Conservation (phyloP, 2,797 vertebrate species). For the Sparus aurata region DNA sequence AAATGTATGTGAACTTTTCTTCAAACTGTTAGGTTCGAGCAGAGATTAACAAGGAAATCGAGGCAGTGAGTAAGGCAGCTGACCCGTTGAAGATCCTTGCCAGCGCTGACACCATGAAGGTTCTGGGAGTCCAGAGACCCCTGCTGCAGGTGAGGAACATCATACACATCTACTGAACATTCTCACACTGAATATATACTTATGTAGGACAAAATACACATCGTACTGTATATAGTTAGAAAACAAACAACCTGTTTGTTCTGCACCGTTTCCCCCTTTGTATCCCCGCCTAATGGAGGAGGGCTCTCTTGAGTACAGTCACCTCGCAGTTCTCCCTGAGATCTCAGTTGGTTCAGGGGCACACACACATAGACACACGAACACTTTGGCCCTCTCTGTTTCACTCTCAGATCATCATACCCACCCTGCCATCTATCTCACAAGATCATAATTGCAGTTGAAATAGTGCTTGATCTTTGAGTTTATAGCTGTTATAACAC, state of each 20-base stretch:
- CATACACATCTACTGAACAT: not conserved
- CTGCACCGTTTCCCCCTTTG: conserved; percentile 34
- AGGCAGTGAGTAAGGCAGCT: conserved; percentile 92
- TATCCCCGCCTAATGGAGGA: conserved; percentile 32
- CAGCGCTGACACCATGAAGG: conserved; percentile 96
- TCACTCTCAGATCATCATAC: conserved; percentile 49
- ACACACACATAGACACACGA: not conserved
- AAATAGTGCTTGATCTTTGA: conserved; percentile 66
- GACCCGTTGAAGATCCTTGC: conserved; percentile 96
- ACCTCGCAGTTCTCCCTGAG: conserved; percentile 40
- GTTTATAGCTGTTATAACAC: conserved; percentile 52
- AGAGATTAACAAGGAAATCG: conserved; percentile 98
- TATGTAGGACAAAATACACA: not conserved
- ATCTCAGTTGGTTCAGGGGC: conserved; percentile 40
- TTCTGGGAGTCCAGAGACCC: conserved; percentile 94
- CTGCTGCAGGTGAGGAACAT: conserved; percentile 91
- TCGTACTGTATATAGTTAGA: not conserved
- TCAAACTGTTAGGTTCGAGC: conserved; percentile 85
- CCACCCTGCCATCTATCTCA: conserved; percentile 58
- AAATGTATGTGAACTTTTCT: conserved; percentile 7
- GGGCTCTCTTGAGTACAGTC: conserved; percentile 28
- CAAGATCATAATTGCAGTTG: conserved; percentile 69
- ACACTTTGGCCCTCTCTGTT: conserved; percentile 11
- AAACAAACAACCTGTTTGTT: conserved; percentile 20
- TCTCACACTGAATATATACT: not conserved